Evolutionary conservation across 2,113 vertebrate genomes (phyloP), one percentile per base, ranked within the genome.

Genomic region (Mormyrus lacerda): DNA sequence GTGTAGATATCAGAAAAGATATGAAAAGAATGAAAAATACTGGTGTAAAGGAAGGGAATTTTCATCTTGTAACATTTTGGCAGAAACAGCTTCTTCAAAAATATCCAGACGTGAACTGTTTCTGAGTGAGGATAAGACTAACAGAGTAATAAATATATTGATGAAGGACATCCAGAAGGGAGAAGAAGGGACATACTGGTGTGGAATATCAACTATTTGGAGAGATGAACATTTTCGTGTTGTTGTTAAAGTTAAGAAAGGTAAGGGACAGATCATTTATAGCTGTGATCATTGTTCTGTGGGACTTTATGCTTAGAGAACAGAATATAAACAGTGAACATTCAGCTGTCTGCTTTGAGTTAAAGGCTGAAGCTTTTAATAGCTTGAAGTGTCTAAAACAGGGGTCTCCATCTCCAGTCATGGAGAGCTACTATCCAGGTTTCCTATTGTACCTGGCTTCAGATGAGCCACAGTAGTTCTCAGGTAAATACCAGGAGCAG

Each of bases 171-270:
- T 89, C 21, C 47, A 17, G 17, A 13, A 61, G 55, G 51, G 42
- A 3, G 55, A 86, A 21, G 11, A 47, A n/a, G 89, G 89, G 24
- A 65, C 13, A 51, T 89, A 89, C 83, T 44, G 53, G 82, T 89
- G 89, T 89, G 82, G 15, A 44, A 85, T 89, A 85, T 35, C 17
- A 65, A 2, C 0, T 19, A 1, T 0, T 65, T 2, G 48, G 13
- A 1, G 0, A 35, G 83, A 89, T 86, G 8, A 85, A 13, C 8
- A 3, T 39, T n/a, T 1, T 65, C 2, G 4, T 24, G 82, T 89
- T 79, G 15, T 48, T 27, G n/a, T 89, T 55, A 89, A 1, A 13
- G 42, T 89, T 0, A 24, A 39, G 39, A 89, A 83, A 89, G 89
- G 89, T 89, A 89, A 85, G 21, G 1, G 47, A 48, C 21, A 27